phyloP scores from a whole-genome alignment of 1,140 invertebrate species.

The Varroa destructor region DNA sequence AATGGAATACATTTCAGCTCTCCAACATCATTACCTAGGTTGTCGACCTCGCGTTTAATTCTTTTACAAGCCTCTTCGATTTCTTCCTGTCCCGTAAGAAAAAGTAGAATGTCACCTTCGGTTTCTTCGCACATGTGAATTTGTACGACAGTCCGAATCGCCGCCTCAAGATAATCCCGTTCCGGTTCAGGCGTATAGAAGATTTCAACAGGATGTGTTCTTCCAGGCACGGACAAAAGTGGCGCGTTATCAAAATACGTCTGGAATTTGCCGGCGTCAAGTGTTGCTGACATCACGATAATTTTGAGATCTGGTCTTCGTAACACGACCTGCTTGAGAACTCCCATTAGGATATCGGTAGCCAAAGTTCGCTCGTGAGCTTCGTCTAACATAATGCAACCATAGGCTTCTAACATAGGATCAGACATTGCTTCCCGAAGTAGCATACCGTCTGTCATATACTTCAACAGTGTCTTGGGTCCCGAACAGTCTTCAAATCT shows the following conservation, averaged over 20 bases:
- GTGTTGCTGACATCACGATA: conserved; percentile 97
- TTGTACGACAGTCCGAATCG: conserved; percentile 94
- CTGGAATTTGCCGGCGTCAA: conserved; percentile 99
- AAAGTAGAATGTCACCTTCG: conserved; percentile 79
- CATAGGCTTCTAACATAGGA: conserved; percentile 89
- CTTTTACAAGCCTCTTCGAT: conserved; percentile 99
- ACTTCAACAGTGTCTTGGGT: conserved; percentile 76
- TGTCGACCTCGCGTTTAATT: conserved; percentile 91
- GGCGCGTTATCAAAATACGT: conserved; percentile 97
- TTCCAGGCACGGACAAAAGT: conserved; percentile 91
- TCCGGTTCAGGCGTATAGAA: conserved; percentile 99
- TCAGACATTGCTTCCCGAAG: conserved; percentile 97
- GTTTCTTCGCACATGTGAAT: conserved; percentile 98
- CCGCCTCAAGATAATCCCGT: conserved; percentile 93
- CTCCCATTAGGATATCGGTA: conserved; percentile 97
- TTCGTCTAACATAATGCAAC: conserved; percentile 87
- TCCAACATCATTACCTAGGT: conserved; percentile 86
- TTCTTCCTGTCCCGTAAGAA: conserved; percentile 91
- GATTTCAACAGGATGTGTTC: conserved; percentile 93
- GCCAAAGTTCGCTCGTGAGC: conserved; percentile 96
- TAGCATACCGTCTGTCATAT: conserved; percentile 99
- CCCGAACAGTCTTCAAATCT: conserved; percentile 98
- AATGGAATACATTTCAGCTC: conserved; percentile 96
- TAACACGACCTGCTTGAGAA: conserved; percentile 91
- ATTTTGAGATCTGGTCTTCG: conserved; percentile 87